These are phyloP conservation scores for Bagarius yarrelli DNA, from an alignment of 2,113 vertebrate species.

Conservation along the genomic window DNA sequence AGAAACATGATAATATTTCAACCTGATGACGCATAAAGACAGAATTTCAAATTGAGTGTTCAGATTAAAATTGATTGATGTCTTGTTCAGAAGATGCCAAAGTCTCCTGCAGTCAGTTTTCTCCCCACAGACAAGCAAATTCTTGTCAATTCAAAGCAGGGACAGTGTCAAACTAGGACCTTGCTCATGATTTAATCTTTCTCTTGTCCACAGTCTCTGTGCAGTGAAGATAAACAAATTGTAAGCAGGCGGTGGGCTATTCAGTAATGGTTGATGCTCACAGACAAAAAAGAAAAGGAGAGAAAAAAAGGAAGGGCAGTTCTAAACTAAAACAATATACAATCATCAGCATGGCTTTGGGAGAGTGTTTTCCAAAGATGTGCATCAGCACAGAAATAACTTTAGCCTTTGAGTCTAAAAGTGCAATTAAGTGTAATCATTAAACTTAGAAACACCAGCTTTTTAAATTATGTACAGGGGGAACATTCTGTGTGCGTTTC, in stretches of 20 bases:
- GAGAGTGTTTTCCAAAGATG: conserved; percentile 1
- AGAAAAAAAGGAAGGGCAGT: conserved; percentile 3
- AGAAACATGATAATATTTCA: conserved; percentile 1
- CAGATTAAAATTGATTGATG: conserved; percentile 31
- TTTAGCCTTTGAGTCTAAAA: conserved; percentile 3
- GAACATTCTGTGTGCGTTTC: conserved; percentile 5
- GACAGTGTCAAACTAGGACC: neutral
- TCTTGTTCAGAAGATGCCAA: neutral
- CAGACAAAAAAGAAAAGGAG: neutral
- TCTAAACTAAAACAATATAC: conserved; percentile 24
- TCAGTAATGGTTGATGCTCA: neutral
- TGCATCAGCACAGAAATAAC: conserved; percentile 29
- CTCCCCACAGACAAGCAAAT: neutral
- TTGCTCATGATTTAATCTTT: neutral
- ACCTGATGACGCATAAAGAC: neutral
- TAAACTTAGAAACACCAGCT: conserved; percentile 7
- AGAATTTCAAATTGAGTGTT: conserved; percentile 4
- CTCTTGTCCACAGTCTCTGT: neutral
- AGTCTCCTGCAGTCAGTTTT: neutral
- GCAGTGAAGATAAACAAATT: neutral
- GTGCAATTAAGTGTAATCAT: conserved; percentile 32
- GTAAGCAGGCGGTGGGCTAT: conserved; percentile 1
- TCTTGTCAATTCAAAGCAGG: conserved; percentile 16
- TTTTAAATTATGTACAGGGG: conserved; percentile 12
- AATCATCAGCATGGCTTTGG: conserved; percentile 3